These are phyloP conservation scores for Pantherophis vulpinus DNA, from an alignment of 2,797 vertebrate genomes.

Conservation along the genomic window DNA sequence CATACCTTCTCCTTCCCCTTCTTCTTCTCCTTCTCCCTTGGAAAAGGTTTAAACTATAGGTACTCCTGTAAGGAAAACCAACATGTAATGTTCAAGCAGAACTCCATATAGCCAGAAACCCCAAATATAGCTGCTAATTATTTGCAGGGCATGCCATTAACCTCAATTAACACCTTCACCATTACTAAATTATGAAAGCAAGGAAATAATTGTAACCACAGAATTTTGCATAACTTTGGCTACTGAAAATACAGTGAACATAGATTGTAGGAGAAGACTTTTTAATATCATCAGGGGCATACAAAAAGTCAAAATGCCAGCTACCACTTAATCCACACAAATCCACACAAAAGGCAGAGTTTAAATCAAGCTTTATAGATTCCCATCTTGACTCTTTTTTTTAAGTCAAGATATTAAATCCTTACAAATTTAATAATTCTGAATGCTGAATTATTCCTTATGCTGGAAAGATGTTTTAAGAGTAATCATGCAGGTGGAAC, in stretches of 20 bases:
- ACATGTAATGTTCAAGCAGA: conserved; percentile 36
- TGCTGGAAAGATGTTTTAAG: background rate
- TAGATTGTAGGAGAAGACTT: background rate
- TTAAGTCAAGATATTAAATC: background rate
- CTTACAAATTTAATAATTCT: background rate
- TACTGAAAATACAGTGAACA: conserved; percentile 3
- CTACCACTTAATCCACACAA: background rate
- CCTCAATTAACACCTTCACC: conserved; percentile 54
- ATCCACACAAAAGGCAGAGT: background rate
- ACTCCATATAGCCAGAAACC: conserved; percentile 49
- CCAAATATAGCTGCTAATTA: conserved; percentile 52
- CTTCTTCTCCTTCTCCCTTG: background rate
- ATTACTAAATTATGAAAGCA: conserved; percentile 37
- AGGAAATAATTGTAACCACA: conserved; percentile 25
- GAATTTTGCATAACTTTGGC: conserved; percentile 25
- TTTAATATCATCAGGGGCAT: background rate
- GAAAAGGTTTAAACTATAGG: conserved; percentile 42
- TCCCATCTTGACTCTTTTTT: background rate
- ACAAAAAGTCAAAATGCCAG: background rate
- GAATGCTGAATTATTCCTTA: background rate
- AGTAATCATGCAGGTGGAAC: background rate
- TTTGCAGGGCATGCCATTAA: conserved; percentile 57
- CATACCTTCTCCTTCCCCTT: background rate
- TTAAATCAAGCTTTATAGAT: background rate
- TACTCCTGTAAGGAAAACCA: background rate